These are phyloP conservation scores for Helicoverpa assulta DNA, from an alignment of 2,888 invertebrate species.

Conservation along the genomic window DNA sequence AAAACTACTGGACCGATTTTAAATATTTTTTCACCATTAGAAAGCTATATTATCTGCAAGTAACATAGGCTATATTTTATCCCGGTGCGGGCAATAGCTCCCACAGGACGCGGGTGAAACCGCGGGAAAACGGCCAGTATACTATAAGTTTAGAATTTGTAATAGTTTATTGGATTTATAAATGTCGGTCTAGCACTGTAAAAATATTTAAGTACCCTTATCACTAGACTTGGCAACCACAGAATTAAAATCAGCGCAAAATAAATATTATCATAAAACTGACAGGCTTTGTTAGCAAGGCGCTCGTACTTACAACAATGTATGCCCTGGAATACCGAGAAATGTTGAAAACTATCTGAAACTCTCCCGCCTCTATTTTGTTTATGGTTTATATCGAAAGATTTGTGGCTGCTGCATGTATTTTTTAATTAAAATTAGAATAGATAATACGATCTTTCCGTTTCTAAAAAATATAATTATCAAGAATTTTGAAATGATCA, in stretches of 20 bases:
- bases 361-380: slow-evolving; percentile 44
- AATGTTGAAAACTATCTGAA: slow-evolving; percentile 39
- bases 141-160: no score
- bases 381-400: slow-evolving; percentile 46
- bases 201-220: slow-evolving; percentile 39
- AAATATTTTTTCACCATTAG: no score
- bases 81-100: no score
- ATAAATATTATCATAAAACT: slow-evolving; percentile 59
- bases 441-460: no score
- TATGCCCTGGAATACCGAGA: slow-evolving; percentile 12
- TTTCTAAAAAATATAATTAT: no score
- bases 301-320: slow-evolving; percentile 30
- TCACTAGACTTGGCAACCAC: slow-evolving; percentile 35
- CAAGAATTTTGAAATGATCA: no score
- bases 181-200: slow-evolving; percentile 34
- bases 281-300: slow-evolving; percentile 49
- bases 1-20: no score
- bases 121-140: no score
- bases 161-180: no score
- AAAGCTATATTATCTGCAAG: no score
- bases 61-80: no score
- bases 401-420: slow-evolving; percentile 23
- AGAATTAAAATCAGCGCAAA: slow-evolving; percentile 36
- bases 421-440: slow-evolving; percentile 23
- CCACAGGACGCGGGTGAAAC: no score